Base-by-base conservation (phyloP, 2,888 invertebrate genomes). In the Dorcus parallelipipedus region DNA sequence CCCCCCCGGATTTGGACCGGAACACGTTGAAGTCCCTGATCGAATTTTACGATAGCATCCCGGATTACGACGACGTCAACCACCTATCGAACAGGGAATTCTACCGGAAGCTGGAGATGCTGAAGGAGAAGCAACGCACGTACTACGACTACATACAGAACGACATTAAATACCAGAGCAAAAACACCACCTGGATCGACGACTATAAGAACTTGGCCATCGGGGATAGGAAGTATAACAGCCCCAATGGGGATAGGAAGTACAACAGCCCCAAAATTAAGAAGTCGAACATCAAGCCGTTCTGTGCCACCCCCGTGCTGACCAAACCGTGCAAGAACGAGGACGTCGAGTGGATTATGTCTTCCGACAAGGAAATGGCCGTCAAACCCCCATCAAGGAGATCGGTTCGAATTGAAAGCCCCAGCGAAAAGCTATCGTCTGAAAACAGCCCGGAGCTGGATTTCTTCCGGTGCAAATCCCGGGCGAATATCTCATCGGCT, bases 21-120 rank as follows among this genome's bases (percentile, higher is more conserved):
- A 83, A 84, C 51, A 81, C 84, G 41, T 77, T 84, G 49, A 78
- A 79, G 58, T 86, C 86, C 51, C 80, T 90, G 63, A 81, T 89
- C 58, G 86, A 90, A 59, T 90, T 91, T 75, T 86, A 88, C 66
- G 85, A 86, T 52, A 91, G 89, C 69, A 91, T 91, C 71, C 91
- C 91, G 56, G 90, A 91, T 72, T 91, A 91, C 65, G 84, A 84
- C 58, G 90, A 91, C 50, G 83, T 92, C 2, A 84, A 89, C 73
- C 90, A 91, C 77, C 78, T 91, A 64, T 85, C 89, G 0, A 86
- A 86, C 60, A 85, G 84, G 57, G 91, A 92, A 69, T 91, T 91
- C 74, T 88, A 89, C 72, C 84, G 84, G 9, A 87, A 87, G 39
- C 73, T 92, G 52, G 86, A 88, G 73, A 82, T 81, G 57, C 75